Evolutionary conservation across 2,113 vertebrate species (phyloP), one percentile per base, ranked within the genome.

Genomic region (Embiotoca jacksoni): DNA sequence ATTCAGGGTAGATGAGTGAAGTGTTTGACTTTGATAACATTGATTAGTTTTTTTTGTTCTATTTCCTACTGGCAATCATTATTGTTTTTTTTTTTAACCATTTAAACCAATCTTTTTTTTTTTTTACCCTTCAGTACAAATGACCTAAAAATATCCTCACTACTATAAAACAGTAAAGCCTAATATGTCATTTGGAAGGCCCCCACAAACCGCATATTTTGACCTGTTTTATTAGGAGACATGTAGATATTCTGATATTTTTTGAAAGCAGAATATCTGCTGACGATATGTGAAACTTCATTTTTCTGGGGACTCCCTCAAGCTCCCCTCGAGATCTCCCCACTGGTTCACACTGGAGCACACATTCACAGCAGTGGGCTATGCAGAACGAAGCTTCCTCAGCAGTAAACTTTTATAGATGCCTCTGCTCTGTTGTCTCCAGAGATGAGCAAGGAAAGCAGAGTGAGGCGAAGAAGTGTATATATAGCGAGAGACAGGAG

Each of bases 391-490:
- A 59, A 75, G 84, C 88, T 71, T 82, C 71, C 75, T 88, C 83
- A 88, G 86, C 78, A 86, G 61, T 84, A 83, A 86, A 90, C 78
- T 88, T 89, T 84, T 75, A 75, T 76, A 81, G 74, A 86, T 75
- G 75, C 78, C 72, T 78, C 75, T 54, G 35, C 81, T 75, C 72
- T 31, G 47, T 63, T 37, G 41, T 78, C 85, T 88, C 80, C 30
- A 83, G 82, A 85, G 72, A 82, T 39, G 79, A 82, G 86, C 57
- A 62, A 72, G 70, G 33, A 70, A 66, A 73, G 50, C 71, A 69
- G 3, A 66, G 64, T 36, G 72, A 67, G 80, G 67, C 33, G 39
- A 41, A 75, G 69, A 85, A 61, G 7, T 78, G 13, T 66, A n/a
- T 72, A 55, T 71, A 62, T 55, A 66, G 72, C 8, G 55, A 63